Percentiles rank a stretch among this genome's conserved stretches.
These are phyloP conservation scores for Trypoxylus dichotomus DNA, from an alignment of 1,140 invertebrate genomes.

Conservation along the genomic window DNA sequence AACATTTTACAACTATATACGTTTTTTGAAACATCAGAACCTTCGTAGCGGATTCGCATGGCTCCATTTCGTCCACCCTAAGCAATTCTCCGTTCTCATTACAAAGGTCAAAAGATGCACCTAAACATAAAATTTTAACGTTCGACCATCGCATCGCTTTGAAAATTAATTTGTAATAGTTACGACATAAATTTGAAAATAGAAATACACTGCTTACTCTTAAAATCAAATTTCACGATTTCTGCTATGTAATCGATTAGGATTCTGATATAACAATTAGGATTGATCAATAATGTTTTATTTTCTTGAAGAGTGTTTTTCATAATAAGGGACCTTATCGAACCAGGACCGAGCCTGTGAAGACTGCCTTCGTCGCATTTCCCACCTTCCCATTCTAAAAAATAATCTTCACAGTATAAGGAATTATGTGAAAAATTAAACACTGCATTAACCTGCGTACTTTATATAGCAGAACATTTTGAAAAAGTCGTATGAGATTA, in stretches of 20 bases:
- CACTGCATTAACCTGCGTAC: background rate
- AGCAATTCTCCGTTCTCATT: background rate
- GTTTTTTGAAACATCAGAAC: background rate
- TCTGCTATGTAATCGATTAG: background rate
- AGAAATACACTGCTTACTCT: background rate
- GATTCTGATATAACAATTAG: background rate
- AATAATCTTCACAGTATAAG: background rate
- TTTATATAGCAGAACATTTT: slow-evolving; percentile 8
- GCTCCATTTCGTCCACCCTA: background rate
- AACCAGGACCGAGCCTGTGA: background rate
- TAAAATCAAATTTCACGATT: background rate
- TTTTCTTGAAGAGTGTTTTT: background rate
- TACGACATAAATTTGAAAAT: background rate
- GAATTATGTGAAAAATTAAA: background rate
- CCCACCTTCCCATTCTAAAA: background rate
- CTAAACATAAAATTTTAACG: background rate
- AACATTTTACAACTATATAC: background rate
- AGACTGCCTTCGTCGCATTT: background rate
- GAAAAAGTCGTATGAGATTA: too few relatives aligned
- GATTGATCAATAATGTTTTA: background rate
- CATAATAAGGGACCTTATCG: background rate
- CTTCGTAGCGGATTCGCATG: background rate
- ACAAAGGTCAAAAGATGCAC: background rate
- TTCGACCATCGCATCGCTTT: background rate
- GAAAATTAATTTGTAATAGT: background rate